A percentile compares a stretch with the other conserved stretches of the same genome.
These are phyloP conservation scores for Andrena dorsata DNA, from an alignment of 2,888 invertebrate genomes.

Conservation along the genomic window DNA sequence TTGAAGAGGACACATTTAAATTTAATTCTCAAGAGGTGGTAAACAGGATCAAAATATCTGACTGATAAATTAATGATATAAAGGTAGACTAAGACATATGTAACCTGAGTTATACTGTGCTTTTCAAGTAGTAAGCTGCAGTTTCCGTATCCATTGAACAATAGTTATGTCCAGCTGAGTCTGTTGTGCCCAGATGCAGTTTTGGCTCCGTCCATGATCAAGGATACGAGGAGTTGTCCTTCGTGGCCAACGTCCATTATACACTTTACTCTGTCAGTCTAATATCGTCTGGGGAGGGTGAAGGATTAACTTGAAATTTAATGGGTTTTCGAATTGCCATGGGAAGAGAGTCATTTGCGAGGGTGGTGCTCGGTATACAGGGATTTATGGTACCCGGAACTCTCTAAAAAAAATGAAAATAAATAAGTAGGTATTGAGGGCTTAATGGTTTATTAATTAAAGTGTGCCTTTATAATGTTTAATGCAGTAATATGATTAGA, in stretches of 20 bases:
- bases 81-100: too few species aligned
- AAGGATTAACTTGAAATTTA: conserved; percentile 70
- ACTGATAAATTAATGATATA: too few species aligned
- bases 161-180: not conserved
- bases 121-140: not conserved
- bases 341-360: conserved; percentile 57
- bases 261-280: conserved; percentile 67
- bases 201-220: conserved; percentile 31
- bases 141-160: not conserved
- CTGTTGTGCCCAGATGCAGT: conserved; percentile 6
- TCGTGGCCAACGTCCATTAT: conserved; percentile 63
- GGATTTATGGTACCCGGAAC: conserved; percentile 38
- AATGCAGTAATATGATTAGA: conserved; percentile 2
- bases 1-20: too few species aligned
- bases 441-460: conserved; percentile 48
- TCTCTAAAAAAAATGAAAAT: conserved; percentile 21
- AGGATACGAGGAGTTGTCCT: conserved; percentile 50
- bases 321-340: conserved; percentile 67
- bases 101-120: not conserved
- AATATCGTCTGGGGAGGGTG: conserved; percentile 65
- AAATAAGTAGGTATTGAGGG: conserved; percentile 25
- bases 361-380: conserved; percentile 14
- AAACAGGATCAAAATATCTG: too few species aligned
- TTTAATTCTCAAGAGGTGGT: too few species aligned
- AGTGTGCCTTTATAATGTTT: not conserved